A percentile compares a stretch with the other conserved stretches of the same genome.
Evolutionary conservation across 2,113 vertebrate species (phyloP).

Genomic region (Conger conger): DNA sequence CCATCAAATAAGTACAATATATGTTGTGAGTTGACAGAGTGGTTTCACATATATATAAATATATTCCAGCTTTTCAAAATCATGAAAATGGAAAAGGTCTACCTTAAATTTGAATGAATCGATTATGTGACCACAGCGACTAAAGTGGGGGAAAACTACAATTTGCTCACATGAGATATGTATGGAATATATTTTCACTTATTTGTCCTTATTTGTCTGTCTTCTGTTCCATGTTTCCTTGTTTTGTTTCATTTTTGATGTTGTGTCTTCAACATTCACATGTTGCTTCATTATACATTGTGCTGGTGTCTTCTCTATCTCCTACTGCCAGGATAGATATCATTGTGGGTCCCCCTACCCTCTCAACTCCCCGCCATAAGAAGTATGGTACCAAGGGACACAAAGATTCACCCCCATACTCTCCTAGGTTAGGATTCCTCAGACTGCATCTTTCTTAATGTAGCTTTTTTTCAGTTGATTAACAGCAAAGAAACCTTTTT

Average conservation of each 20-base stretch:
- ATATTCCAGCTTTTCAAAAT: constrained; percentile 55
- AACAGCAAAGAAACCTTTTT: constrained; percentile 67
- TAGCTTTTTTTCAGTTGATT: constrained; percentile 60
- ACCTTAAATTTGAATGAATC: not conserved
- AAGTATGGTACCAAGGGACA: constrained; percentile 86
- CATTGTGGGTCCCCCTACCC: constrained; percentile 87
- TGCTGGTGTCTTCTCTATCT: constrained; percentile 83
- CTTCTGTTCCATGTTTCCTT: constrained; percentile 41
- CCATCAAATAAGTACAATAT: constrained; percentile 42
- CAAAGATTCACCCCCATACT: constrained; percentile 84
- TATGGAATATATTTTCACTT: constrained; percentile 51
- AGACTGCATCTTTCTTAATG: constrained; percentile 63
- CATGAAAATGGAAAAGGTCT: not conserved
- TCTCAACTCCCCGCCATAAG: constrained; percentile 93
- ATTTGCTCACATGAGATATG: constrained; percentile 24
- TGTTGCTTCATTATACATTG: constrained; percentile 74
- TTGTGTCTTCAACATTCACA: constrained; percentile 35
- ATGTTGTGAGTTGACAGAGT: constrained; percentile 33
- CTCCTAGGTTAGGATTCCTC: constrained; percentile 84
- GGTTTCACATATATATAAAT: constrained; percentile 48
- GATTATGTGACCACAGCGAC: not conserved
- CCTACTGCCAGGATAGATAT: constrained; percentile 92
- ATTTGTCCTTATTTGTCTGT: constrained; percentile 41
- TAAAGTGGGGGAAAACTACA: not conserved
- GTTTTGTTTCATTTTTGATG: constrained; percentile 45